Conservation (phyloP, 1,140 invertebrate genomes). For the Thalassaphorura encarpata region DNA sequence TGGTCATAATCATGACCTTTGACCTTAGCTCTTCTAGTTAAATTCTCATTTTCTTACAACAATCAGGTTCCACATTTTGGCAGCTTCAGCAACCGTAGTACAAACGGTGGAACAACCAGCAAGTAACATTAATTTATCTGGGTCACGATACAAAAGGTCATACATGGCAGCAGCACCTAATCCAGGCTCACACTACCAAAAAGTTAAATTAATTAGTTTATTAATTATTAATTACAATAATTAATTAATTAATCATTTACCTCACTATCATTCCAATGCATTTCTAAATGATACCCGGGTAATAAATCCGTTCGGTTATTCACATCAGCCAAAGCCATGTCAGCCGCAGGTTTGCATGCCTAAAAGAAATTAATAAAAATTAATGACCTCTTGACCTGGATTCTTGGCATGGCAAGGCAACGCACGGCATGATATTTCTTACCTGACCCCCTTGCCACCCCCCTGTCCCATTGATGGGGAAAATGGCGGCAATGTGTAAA, state of each 20-base stretch:
- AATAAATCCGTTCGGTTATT: conserved; percentile 81
- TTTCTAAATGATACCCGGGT: conserved; percentile 76
- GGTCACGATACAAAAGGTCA: conserved; percentile 91
- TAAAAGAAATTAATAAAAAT: conserved; percentile 31
- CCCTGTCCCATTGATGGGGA: conserved; percentile 87
- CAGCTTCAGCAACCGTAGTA: conserved; percentile 96
- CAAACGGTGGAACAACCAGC: conserved; percentile 98
- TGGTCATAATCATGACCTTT: background rate
- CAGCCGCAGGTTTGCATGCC: conserved; percentile 88
- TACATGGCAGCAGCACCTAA: conserved; percentile 96
- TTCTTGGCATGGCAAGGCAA: background rate
- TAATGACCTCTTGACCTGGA: too few species aligned
- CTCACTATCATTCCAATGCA: conserved; percentile 96
- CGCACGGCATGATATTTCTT: conserved; percentile 12
- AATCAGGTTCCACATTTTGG: conserved; percentile 99
- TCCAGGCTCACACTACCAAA: conserved; percentile 89
- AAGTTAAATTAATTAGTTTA: conserved; percentile 1
- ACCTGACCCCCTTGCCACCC: conserved; percentile 90
- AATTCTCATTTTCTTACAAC: conserved; percentile 62
- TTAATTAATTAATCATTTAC: conserved; percentile 49
- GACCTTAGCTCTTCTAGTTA: too few species aligned
- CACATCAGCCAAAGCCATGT: conserved; percentile 90
- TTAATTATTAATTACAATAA: background rate
- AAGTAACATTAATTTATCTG: conserved; percentile 89
- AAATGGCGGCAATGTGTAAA: conserved; percentile 93